phyloP scores from a whole-genome alignment of 2,113 vertebrate species.

The Ptyas mucosa region DNA sequence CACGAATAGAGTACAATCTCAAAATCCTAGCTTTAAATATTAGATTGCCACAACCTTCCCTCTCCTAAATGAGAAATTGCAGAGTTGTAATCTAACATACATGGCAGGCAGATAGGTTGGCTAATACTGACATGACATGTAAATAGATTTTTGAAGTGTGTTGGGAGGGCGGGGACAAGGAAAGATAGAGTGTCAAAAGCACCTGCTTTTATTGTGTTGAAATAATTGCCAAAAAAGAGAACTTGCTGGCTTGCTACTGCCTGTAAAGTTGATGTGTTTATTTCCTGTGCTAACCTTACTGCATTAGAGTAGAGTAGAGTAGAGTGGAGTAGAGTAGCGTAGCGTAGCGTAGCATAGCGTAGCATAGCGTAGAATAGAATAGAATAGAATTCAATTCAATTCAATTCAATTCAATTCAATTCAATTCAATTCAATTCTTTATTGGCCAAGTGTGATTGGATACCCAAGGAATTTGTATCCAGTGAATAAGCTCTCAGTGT shows the following conservation, averaged over 20 bases:
- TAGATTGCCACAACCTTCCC: neutral
- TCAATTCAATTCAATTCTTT: neutral
- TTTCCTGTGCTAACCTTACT: neutral
- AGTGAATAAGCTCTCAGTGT: neutral
- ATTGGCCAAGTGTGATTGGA: neutral
- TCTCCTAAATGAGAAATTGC: neutral
- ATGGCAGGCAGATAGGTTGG: neutral
- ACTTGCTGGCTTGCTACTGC: neutral
- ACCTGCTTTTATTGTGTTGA: neutral
- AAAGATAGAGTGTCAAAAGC: neutral
- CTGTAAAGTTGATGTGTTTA: neutral
- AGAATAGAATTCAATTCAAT: no score
- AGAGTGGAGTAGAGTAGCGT: neutral
- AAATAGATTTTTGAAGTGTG: neutral
- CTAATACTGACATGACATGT: neutral
- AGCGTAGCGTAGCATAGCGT: fast-evolving
- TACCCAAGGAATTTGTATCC: neutral
- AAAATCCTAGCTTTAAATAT: no score
- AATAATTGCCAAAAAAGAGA: neutral
- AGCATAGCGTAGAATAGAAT: no score
- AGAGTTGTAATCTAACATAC: neutral
- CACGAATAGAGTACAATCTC: no score
- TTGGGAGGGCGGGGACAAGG: no score
- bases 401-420: no score
- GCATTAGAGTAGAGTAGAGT: neutral